A percentile compares a stretch with the other conserved stretches of the same genome.
phyloP scores from a whole-genome alignment of 37 sponge, comb jelly and placozoan genomes.

The Aphrocallistes beatrix region DNA sequence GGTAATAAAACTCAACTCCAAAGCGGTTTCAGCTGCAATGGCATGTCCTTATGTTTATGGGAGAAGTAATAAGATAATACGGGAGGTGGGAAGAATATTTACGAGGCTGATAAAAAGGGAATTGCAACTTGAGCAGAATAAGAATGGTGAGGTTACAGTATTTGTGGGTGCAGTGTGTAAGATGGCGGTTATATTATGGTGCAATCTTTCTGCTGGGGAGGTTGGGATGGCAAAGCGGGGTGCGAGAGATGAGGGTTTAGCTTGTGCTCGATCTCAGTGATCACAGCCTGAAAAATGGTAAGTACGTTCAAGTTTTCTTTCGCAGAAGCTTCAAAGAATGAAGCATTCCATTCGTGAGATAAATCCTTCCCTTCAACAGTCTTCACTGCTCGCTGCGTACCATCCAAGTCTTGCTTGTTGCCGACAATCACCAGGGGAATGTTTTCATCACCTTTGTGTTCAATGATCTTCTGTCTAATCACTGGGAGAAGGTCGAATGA shows the following conservation, averaged over 20 bases:
- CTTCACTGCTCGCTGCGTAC: neutral
- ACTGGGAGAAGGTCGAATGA: neutral
- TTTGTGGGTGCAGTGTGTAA: neutral
- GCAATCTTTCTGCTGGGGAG: neutral
- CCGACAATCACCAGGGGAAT: constrained; percentile 4
- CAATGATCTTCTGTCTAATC: neutral
- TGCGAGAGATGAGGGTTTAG: neutral
- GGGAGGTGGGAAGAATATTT: neutral
- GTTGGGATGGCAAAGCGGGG: neutral
- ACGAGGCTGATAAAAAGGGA: constrained; percentile 16
- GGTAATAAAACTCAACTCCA: neutral
- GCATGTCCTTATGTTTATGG: neutral
- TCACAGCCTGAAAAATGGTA: neutral
- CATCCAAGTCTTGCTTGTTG: neutral
- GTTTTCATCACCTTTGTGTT: neutral
- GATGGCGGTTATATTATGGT: neutral
- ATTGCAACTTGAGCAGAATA: constrained; percentile 11
- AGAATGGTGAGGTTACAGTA: constrained; percentile 14
- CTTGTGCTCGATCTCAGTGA: neutral
- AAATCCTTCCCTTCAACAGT: neutral
- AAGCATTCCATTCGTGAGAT: neutral
- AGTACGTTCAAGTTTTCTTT: neutral
- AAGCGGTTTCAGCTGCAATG: neutral
- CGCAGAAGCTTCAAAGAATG: neutral
- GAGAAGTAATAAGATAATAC: too few relatives aligned